These are phyloP conservation scores for Drosophila subquinaria DNA, from an alignment of 2,888 invertebrate species.

Conservation along the genomic window DNA sequence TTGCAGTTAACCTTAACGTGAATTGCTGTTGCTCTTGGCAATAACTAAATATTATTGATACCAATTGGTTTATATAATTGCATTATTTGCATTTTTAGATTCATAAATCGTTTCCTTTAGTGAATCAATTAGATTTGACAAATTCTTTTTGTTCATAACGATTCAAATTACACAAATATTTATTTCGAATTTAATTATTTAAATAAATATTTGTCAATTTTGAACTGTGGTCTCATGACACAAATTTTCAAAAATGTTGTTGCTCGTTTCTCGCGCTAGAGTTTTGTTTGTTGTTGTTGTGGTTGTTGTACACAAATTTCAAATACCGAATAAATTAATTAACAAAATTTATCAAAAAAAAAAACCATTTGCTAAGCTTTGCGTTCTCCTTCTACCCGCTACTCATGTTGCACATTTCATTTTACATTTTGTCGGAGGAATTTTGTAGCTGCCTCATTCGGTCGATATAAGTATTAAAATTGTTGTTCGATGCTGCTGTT, in stretches of 20 bases:
- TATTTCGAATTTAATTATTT: constrained; percentile 5
- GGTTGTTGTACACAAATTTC: constrained; percentile 61
- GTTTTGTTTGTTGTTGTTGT: constrained; percentile 52
- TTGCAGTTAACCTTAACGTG: constrained; percentile 45
- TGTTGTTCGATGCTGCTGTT: constrained; percentile 47
- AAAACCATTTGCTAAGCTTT: constrained; percentile 66
- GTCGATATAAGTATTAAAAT: neutral
- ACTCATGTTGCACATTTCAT: constrained; percentile 59
- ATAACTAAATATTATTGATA: constrained; percentile 30
- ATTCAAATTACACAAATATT: constrained; percentile 36
- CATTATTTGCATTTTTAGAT: constrained; percentile 27
- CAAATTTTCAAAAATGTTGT: constrained; percentile 30
- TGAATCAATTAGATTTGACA: constrained; percentile 17
- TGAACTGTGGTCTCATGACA: constrained; percentile 25
- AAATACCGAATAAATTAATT: constrained; percentile 72
- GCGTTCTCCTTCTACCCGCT: constrained; percentile 38
- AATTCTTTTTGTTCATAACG: constrained; percentile 22
- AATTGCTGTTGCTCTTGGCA: constrained; percentile 20
- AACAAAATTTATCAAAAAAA: constrained; percentile 70
- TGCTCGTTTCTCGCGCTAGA: constrained; percentile 65
- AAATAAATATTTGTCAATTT: constrained; percentile 40
- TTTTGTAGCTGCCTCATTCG: constrained; percentile 29
- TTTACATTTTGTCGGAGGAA: constrained; percentile 53
- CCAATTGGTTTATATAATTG: constrained; percentile 21
- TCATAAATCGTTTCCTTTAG: constrained; percentile 3